phyloP scores from a whole-genome alignment of 2,113 vertebrate genomes.

The Neoarius graeffei region DNA sequence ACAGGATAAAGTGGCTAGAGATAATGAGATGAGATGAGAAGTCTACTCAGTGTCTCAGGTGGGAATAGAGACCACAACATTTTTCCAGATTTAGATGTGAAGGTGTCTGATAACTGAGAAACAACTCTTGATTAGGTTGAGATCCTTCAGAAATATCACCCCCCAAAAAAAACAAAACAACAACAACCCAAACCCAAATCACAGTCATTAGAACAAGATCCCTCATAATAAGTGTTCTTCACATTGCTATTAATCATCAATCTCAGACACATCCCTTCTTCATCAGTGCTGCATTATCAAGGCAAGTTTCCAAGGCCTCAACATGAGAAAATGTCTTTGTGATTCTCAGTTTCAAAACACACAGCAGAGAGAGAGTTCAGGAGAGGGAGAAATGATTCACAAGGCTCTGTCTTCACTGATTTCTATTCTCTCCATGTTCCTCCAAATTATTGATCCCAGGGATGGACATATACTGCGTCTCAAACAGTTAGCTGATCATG shows the following conservation, averaged over 20 bases:
- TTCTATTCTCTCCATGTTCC: neutral
- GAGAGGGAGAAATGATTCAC: neutral
- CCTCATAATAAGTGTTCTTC: neutral
- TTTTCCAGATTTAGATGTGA: constrained; percentile 1
- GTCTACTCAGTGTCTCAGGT: neutral
- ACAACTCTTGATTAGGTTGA: neutral
- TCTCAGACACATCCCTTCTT: neutral
- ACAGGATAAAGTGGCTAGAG: no score
- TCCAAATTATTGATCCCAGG: neutral
- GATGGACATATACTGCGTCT: no score
- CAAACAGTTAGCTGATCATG: no score
- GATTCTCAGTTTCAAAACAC: neutral
- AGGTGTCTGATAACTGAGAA: constrained; percentile 8
- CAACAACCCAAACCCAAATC: neutral
- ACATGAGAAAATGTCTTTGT: neutral
- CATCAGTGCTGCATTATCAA: neutral
- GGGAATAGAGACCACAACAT: neutral
- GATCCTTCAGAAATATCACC: neutral
- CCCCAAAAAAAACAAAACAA: neutral
- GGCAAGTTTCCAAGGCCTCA: neutral
- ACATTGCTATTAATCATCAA: neutral
- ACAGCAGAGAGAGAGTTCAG: neutral
- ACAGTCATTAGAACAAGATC: neutral
- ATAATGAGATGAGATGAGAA: no score
- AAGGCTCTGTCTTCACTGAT: neutral